These are phyloP conservation scores for Amblyraja radiata DNA, from an alignment of 2,797 vertebrate species.

Conservation along the genomic window DNA sequence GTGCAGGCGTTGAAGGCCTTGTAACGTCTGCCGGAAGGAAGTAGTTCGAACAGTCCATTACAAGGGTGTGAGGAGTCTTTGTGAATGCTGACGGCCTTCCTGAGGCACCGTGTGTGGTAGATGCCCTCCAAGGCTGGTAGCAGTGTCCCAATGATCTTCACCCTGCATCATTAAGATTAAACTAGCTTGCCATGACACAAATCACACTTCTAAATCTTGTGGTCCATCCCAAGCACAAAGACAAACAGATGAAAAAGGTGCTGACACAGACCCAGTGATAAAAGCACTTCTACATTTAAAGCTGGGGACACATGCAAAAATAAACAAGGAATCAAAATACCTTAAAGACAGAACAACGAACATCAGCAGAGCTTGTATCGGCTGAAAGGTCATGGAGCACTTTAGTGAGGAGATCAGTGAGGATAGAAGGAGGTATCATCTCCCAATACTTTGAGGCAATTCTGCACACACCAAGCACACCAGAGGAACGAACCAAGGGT, in stretches of 20 bases:
- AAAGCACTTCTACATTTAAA: neutral
- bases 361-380: slow-evolving; percentile 78
- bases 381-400: slow-evolving; percentile 66
- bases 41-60: too few species aligned
- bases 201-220: neutral
- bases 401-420: slow-evolving; percentile 82
- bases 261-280: too few species aligned
- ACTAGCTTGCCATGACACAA: neutral
- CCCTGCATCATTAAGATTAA: neutral
- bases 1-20: too few species aligned
- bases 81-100: too few species aligned
- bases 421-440: slow-evolving; percentile 72
- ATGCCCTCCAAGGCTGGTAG: too few species aligned
- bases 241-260: neutral
- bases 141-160: too few species aligned
- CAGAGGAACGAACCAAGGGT: slow-evolving; percentile 77
- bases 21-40: too few species aligned
- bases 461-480: slow-evolving; percentile 78
- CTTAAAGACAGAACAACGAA: slow-evolving; percentile 89
- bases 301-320: neutral
- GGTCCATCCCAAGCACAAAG: neutral
- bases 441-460: slow-evolving; percentile 86
- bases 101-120: too few species aligned
- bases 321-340: neutral
- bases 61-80: too few species aligned